These are phyloP conservation scores for Cydia splendana DNA, from an alignment of 1,140 invertebrate species.

Conservation along the genomic window DNA sequence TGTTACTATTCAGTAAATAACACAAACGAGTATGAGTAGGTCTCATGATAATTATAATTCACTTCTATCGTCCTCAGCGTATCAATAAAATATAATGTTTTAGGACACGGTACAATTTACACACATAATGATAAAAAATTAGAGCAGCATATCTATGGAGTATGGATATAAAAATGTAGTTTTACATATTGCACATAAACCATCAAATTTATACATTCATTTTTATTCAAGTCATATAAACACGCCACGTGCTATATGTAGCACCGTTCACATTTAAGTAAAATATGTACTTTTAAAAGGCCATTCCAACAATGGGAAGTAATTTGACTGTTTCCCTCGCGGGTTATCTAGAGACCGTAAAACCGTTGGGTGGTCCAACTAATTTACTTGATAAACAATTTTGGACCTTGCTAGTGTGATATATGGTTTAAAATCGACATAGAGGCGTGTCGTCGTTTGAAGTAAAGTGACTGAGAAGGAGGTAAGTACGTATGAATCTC, in stretches of 20 bases:
- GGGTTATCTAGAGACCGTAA: conserved; percentile 22
- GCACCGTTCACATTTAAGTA: not conserved
- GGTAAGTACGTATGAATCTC: not conserved
- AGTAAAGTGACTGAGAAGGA: not conserved
- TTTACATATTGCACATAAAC: not conserved
- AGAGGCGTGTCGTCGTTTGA: not conserved
- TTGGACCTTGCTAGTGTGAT: not conserved
- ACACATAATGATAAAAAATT: too few relatives aligned
- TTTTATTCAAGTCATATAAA: not conserved
- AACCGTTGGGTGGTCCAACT: conserved; percentile 7
- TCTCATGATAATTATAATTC: too few relatives aligned
- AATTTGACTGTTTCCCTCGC: conserved; percentile 24
- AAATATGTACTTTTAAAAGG: conserved; percentile 28
- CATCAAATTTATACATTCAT: not conserved
- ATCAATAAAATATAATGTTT: too few relatives aligned
- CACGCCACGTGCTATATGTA: not conserved
- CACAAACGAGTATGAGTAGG: too few relatives aligned
- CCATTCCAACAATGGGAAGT: conserved; percentile 7
- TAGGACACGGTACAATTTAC: too few relatives aligned
- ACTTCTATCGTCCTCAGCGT: too few relatives aligned
- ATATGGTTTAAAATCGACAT: not conserved
- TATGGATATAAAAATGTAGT: not conserved
- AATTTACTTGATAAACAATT: not conserved
- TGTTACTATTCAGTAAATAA: too few relatives aligned
- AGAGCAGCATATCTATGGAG: not conserved